Conservation (phyloP, 2,888 invertebrate species). For the Pammene fasciana region DNA sequence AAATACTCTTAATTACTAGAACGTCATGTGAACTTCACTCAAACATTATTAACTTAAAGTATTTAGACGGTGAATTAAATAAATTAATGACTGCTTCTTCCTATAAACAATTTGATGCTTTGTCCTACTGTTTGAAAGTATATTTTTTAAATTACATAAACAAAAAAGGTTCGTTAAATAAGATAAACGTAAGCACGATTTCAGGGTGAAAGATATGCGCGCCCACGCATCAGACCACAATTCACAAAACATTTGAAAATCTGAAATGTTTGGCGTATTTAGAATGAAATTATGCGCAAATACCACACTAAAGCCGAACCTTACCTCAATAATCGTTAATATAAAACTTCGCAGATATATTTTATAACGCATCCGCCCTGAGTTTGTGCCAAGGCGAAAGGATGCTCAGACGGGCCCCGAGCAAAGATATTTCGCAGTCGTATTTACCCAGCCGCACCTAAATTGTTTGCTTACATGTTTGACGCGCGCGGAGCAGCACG, state of each 20-base stretch:
- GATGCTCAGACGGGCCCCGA: constrained; percentile 66
- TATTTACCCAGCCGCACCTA: constrained; percentile 83
- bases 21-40: too few relatives aligned
- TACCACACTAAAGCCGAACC: constrained; percentile 9
- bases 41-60: constrained; percentile 38
- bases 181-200: constrained; percentile 70
- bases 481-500: constrained; percentile 78
- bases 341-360: constrained; percentile 23
- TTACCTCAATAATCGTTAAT: constrained; percentile 25
- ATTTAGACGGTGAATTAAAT: constrained; percentile 46
- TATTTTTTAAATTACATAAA: constrained; percentile 81
- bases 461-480: constrained; percentile 83
- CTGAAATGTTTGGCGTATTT: neutral
- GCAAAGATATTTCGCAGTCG: constrained; percentile 79
- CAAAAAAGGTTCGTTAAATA: constrained; percentile 77
- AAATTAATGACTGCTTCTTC: too few relatives aligned
- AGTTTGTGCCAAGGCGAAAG: constrained; percentile 29
- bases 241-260: neutral
- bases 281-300: constrained; percentile 1
- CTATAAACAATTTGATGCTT: too few relatives aligned
- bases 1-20: too few relatives aligned
- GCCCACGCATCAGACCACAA: neutral
- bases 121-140: constrained; percentile 59
- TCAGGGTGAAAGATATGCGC: constrained; percentile 1
- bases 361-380: constrained; percentile 23